Evolutionary conservation across 2,797 vertebrate species (phyloP).

Genomic region (Galago senegalensis): DNA sequence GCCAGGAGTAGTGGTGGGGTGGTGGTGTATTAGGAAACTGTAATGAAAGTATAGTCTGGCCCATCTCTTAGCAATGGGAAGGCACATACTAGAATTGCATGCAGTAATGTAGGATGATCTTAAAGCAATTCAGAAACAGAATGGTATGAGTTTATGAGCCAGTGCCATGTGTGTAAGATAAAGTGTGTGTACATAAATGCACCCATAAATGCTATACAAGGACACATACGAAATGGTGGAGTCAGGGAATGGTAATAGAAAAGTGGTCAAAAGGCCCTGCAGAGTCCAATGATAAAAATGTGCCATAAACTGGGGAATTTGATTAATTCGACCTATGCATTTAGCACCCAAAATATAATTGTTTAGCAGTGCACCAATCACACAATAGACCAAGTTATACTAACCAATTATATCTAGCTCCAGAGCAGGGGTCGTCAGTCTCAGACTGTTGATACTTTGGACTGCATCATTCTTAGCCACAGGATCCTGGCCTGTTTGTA

Average conservation of each 20-base stretch:
- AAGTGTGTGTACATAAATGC: not conserved
- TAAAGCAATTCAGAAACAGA: not conserved
- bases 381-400: not conserved
- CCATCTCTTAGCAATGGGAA: not conserved
- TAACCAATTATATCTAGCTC: not conserved
- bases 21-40: not conserved
- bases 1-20: not conserved
- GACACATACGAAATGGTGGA: not conserved
- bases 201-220: not conserved
- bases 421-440: not conserved
- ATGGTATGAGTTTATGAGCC: not conserved
- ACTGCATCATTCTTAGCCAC: not conserved
- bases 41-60: not conserved
- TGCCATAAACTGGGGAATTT: not conserved
- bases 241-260: not conserved
- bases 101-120: not conserved
- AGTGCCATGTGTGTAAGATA: not conserved
- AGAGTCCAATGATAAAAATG: constrained; percentile 11
- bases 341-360: not conserved
- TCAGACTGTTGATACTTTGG: not conserved
- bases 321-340: not conserved
- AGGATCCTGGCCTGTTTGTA: not conserved
- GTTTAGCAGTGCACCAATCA: not conserved
- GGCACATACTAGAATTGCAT: not conserved
- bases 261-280: not conserved